Base-by-base conservation (phyloP, 1,140 invertebrate species). In the Phthorimaea operculella region DNA sequence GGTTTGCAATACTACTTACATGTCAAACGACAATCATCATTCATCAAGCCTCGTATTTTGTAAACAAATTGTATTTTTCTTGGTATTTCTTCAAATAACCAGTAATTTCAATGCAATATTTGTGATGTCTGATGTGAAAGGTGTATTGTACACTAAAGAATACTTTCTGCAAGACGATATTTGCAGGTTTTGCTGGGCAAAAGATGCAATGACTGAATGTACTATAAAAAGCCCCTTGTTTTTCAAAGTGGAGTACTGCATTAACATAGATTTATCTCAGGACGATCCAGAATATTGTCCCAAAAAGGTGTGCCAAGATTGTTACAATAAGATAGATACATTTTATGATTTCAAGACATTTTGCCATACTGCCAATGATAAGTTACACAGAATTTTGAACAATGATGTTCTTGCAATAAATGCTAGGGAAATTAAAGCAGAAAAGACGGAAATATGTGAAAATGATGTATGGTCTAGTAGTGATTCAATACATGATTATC, bases 141-240 rank as follows among this genome's bases (percentile, higher is more conserved):
- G 6, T 48, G 55, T 66, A 51, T 8, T 61, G 33, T 77, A 79
- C 51, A 74, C 54, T 15, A 72, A 66, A 47, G 72, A 81, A 54
- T 81, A 81, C 57, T 79, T 83, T 60, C 62, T 64, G 55, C 71
- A 72, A 63, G 64, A 67, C 5, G 66, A 83, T 36, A 61, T 83
- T 1, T 83, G 79, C 52, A 58, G 76, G 55, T 55, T 83, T 18
- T 83, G 79, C 52, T 83, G 72, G 72, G 63, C 51, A 36, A 65
- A 49, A 59, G 60, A 75, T 28, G 70, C 74, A 0, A 57, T 51
- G 51, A 56, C 52, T 39, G 39, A 45, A 5, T 9, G n/a, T 49
- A 52, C 58, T 58, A 52, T 57, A 14, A 65, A 70, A 49, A 61
- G 57, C 6, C 53, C 61, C 17, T 28, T 76, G 52, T 16, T 62